phyloP scores from a whole-genome alignment of 2,888 invertebrate species.

The Pecten maximus region DNA sequence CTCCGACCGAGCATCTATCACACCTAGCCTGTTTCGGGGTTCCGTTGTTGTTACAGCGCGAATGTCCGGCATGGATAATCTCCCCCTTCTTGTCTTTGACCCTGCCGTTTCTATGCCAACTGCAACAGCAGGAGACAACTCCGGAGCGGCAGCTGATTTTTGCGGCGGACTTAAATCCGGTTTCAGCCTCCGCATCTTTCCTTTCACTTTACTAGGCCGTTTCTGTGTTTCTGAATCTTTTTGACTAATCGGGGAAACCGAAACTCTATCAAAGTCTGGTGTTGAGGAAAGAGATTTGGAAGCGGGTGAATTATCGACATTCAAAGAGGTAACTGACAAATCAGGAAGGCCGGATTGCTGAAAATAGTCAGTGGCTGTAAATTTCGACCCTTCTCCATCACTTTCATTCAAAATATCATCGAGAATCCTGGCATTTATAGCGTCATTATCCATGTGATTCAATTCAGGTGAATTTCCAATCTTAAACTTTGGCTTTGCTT shows the following conservation, averaged over 20 bases:
- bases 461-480: constrained; percentile 14
- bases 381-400: background rate
- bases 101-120: constrained; percentile 59
- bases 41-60: constrained; percentile 8
- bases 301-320: background rate
- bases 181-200: constrained; percentile 57
- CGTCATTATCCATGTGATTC: background rate
- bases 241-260: background rate
- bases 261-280: constrained; percentile 4
- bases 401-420: constrained; percentile 42
- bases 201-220: constrained; percentile 38
- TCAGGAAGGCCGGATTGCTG: background rate
- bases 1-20: constrained; percentile 1
- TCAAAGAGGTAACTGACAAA: background rate
- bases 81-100: constrained; percentile 57
- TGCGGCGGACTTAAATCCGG: constrained; percentile 61
- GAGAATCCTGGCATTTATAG: constrained; percentile 41
- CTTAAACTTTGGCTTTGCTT: background rate
- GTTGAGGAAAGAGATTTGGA: background rate
- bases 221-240: constrained; percentile 46
- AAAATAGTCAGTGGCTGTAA: background rate
- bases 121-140: constrained; percentile 65
- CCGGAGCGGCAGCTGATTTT: constrained; percentile 56
- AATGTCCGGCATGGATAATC: constrained; percentile 57
- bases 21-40: background rate